Evolutionary conservation across 2,888 invertebrate species (phyloP).

Genomic region (Dynastes hyllus): DNA sequence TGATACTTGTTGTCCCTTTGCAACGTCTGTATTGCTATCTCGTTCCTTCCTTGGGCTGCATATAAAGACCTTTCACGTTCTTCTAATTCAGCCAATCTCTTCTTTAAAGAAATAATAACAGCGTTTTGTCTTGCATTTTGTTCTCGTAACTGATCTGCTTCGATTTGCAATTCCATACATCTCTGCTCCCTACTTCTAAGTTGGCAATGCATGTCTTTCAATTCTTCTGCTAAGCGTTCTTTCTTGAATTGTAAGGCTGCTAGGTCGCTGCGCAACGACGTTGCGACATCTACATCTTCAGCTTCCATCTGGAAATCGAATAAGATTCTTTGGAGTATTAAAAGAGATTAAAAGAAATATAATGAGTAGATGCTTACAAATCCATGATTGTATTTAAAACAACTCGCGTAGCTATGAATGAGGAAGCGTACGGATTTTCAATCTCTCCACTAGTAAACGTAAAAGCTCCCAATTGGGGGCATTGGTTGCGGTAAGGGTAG

Average conservation of each 20-base stretch:
- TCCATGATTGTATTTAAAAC: conserved; percentile 30
- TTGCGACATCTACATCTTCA: conserved; percentile 78
- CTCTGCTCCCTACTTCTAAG: conserved; percentile 82
- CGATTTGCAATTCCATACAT: conserved; percentile 84
- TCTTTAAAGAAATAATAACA: conserved; percentile 85
- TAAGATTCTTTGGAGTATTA: conserved; percentile 1
- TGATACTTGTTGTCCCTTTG: conserved; percentile 78
- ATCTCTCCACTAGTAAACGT: conserved; percentile 5
- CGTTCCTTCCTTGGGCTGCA: conserved; percentile 75
- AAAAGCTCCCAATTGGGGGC: not conserved
- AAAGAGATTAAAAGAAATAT: not conserved
- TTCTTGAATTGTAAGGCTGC: conserved; percentile 89
- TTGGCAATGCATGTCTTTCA: conserved; percentile 77
- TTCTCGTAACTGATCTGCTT: conserved; percentile 85
- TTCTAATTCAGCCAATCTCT: conserved; percentile 85
- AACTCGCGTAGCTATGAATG: conserved; percentile 16
- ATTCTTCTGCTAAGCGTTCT: conserved; percentile 85
- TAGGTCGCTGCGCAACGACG: conserved; percentile 86
- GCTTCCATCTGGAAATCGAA: conserved; percentile 73
- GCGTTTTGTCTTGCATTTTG: conserved; percentile 89
- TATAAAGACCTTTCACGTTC: conserved; percentile 84
- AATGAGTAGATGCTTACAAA: conserved; percentile 39
- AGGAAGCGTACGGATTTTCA: conserved; percentile 22
- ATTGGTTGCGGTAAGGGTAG: conserved; percentile 32
- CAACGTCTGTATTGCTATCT: conserved; percentile 82